Percentiles rank a stretch among this genome's conserved stretches.
phyloP scores from a whole-genome alignment of 1,140 invertebrate species.

The Theocolax elegans region DNA sequence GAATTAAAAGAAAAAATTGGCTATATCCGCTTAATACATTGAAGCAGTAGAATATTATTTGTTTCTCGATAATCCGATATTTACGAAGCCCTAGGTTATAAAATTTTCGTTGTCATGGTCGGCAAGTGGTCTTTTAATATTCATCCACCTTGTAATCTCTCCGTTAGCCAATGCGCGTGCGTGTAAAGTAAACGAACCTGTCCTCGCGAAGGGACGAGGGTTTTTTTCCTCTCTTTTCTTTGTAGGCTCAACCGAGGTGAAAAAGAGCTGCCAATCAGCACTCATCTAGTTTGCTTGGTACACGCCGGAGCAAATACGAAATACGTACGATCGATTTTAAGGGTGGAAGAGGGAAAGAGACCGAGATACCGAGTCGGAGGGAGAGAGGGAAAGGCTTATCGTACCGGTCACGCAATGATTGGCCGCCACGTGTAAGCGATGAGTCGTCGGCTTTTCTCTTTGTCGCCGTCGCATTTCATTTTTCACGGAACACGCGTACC shows the following conservation, averaged over 20 bases:
- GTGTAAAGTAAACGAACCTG: neutral
- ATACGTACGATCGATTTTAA: conserved; percentile 13
- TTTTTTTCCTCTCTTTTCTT: neutral
- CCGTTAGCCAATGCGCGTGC: too few species aligned
- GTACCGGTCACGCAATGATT: conserved; percentile 48
- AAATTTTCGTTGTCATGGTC: conserved; percentile 17
- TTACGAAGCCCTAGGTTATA: neutral
- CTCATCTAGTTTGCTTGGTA: conserved; percentile 18
- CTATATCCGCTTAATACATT: too few species aligned
- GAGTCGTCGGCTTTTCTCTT: conserved; percentile 22
- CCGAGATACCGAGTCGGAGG: too few species aligned
- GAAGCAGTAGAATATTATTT: conserved; percentile 25
- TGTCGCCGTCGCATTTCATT: conserved; percentile 13
- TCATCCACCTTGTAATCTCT: too few species aligned
- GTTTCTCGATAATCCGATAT: conserved; percentile 33
- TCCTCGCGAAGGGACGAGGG: neutral
- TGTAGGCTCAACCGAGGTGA: neutral
- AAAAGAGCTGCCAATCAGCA: conserved; percentile 43
- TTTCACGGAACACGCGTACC: conserved; percentile 4
- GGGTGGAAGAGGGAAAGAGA: too few species aligned
- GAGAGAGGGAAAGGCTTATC: conserved; percentile 45
- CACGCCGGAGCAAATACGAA: neutral
- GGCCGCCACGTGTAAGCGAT: neutral
- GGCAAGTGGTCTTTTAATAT: conserved; percentile 13
- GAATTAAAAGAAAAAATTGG: too few species aligned